A percentile compares a stretch with the other conserved stretches of the same genome.
Evolutionary conservation across 1,140 invertebrate genomes (phyloP).

Genomic region (Musca domestica): DNA sequence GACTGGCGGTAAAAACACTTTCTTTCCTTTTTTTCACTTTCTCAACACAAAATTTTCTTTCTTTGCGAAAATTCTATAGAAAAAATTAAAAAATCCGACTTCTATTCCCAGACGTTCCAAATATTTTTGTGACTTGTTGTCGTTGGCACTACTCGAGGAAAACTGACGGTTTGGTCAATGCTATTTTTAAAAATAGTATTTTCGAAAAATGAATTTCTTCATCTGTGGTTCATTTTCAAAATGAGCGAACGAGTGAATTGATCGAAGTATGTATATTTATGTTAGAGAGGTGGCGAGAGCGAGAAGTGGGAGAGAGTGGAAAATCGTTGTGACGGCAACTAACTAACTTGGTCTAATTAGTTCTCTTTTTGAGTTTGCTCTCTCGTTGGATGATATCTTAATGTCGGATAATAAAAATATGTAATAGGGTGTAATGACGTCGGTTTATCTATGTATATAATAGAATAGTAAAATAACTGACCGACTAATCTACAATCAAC

Average conservation of each 20-base stretch:
- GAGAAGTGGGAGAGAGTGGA: too few species aligned
- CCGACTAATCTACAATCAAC: too few species aligned
- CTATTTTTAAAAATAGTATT: conserved; percentile 47
- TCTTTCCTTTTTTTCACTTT: neutral
- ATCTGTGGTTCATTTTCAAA: neutral
- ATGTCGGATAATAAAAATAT: too few species aligned
- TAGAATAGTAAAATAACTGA: too few species aligned
- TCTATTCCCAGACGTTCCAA: neutral
- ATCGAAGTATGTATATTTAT: neutral
- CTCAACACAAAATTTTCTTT: conserved; percentile 6
- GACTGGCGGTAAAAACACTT: neutral
- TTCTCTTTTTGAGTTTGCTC: too few species aligned
- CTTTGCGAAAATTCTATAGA: neutral
- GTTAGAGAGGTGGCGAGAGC: too few species aligned
- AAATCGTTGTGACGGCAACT: too few species aligned
- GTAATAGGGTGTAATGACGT: too few species aligned
- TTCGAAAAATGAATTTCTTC: conserved; percentile 19
- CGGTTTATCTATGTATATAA: too few species aligned
- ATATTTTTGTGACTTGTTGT: conserved; percentile 34
- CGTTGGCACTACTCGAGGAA: conserved; percentile 43
- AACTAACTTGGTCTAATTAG: too few species aligned
- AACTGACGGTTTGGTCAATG: conserved; percentile 36
- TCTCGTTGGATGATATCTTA: too few species aligned
- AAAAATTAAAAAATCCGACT: neutral
- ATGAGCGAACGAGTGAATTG: neutral